Conservation (phyloP, 2,797 vertebrate genomes). For the Naso thynnoides region DNA sequence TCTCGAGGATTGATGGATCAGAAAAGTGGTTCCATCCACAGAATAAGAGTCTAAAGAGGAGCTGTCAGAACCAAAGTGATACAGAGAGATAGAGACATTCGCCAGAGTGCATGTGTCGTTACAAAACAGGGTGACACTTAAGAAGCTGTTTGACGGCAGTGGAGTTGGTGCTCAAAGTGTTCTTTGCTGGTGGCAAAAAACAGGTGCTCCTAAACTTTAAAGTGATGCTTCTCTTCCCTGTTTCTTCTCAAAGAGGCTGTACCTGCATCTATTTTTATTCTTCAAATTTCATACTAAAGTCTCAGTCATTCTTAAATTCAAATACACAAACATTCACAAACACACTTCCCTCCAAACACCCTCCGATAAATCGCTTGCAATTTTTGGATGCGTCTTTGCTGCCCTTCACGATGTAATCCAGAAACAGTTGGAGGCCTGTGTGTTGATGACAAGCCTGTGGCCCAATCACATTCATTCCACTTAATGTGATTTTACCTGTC, state of each 20-base stretch:
- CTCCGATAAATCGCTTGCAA: conserved; percentile 69
- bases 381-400: conserved; percentile 66
- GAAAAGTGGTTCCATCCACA: conserved; percentile 69
- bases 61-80: conserved; percentile 73
- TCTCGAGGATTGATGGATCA: conserved; percentile 60
- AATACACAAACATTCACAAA: conserved; percentile 18
- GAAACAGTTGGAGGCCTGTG: conserved; percentile 67
- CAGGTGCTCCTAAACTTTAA: conserved; percentile 29
- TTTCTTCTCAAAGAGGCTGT: conserved; percentile 35
- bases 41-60: conserved; percentile 67
- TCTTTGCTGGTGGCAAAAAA: conserved; percentile 46
- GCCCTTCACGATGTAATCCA: conserved; percentile 79
- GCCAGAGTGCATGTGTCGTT: conserved; percentile 57
- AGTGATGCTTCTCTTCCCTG: conserved; percentile 38
- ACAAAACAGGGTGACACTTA: conserved; percentile 65
- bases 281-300: conserved; percentile 31
- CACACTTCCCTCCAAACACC: conserved; percentile 48
- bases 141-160: conserved; percentile 61
- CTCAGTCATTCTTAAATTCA: conserved; percentile 31
- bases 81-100: conserved; percentile 58
- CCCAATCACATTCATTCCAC: conserved; percentile 80
- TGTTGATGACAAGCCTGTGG: conserved; percentile 64
- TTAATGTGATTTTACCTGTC: conserved; percentile 78
- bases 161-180: conserved; percentile 46
- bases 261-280: conserved; percentile 13